phyloP scores from a whole-genome alignment of 1,140 invertebrate genomes.

The Sitophilus oryzae region DNA sequence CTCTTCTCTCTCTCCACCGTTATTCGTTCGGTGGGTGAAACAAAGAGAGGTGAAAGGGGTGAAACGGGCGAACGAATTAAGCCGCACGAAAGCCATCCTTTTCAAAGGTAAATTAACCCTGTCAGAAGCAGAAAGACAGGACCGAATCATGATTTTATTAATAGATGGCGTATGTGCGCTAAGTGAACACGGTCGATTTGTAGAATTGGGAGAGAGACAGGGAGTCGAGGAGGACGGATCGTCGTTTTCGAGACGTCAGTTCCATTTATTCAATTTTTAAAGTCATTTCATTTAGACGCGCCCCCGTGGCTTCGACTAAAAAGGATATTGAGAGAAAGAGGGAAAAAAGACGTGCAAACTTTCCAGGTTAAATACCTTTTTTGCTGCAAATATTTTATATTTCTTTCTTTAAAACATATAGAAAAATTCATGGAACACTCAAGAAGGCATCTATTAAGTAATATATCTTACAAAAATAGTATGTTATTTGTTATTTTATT shows the following conservation, averaged over 20 bases:
- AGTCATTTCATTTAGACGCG: constrained; percentile 31
- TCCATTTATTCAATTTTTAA: constrained; percentile 36
- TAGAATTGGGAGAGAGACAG: constrained; percentile 13
- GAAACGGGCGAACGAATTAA: constrained; percentile 10
- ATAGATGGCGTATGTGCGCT: constrained; percentile 35
- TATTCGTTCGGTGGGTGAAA: too few species aligned
- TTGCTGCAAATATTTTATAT: too few species aligned
- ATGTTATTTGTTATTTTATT: too few species aligned
- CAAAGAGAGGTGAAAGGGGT: too few species aligned
- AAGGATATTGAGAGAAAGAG: too few species aligned
- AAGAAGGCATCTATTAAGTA: too few species aligned
- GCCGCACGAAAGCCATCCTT: constrained; percentile 24
- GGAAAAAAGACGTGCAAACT: too few species aligned
- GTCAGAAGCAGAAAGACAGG: constrained; percentile 31
- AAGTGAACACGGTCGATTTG: constrained; percentile 34
- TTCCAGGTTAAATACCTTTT: too few species aligned
- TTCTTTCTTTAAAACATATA: too few species aligned
- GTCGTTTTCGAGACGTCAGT: constrained; percentile 33
- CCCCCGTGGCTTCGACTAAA: constrained; percentile 9
- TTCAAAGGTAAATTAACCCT: constrained; percentile 35
- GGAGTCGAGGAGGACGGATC: background rate
- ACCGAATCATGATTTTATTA: constrained; percentile 37
- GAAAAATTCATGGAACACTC: too few species aligned
- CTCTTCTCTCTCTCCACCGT: too few species aligned
- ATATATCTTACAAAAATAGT: too few species aligned